These are phyloP conservation scores for Merodon equestris DNA, from an alignment of 2,888 invertebrate species.

Conservation along the genomic window DNA sequence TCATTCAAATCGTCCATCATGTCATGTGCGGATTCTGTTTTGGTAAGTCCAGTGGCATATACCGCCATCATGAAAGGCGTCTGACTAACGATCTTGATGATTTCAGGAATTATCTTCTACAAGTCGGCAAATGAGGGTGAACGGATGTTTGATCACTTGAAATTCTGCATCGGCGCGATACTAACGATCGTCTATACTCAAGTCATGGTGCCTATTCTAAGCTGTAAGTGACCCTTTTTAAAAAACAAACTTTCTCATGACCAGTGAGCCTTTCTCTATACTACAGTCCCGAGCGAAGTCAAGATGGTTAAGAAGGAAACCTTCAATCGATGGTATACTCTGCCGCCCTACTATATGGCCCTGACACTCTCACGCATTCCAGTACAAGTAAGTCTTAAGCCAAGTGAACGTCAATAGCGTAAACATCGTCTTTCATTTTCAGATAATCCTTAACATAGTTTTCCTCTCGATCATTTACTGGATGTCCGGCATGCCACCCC, in stretches of 20 bases:
- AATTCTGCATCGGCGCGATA: conserved; percentile 83
- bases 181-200: conserved; percentile 85
- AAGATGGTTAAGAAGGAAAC: conserved; percentile 85
- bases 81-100: not conserved
- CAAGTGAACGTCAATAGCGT: too few species aligned
- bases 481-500: conserved; percentile 85
- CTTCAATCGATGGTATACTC: conserved; percentile 85
- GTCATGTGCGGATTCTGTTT: conserved; percentile 81
- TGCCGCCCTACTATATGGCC: conserved; percentile 84
- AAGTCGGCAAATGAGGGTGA: conserved; percentile 83
- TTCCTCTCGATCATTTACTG: conserved; percentile 83
- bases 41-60: conserved; percentile 69
- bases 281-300: conserved; percentile 84
- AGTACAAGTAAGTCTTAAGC: conserved; percentile 76
- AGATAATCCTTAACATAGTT: conserved; percentile 81
- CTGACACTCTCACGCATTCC: conserved; percentile 83
- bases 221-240: conserved; percentile 81
- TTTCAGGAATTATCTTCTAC: conserved; percentile 82
- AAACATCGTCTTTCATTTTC: not conserved
- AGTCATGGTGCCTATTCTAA: conserved; percentile 84
- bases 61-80: too few species aligned
- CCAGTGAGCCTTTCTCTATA: conserved; percentile 70
- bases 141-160: conserved; percentile 85
- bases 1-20: conserved; percentile 83
- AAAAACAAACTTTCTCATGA: conserved; percentile 1